These are phyloP conservation scores for Grantiella picta DNA, from an alignment of 2,113 vertebrate species.

Conservation along the genomic window DNA sequence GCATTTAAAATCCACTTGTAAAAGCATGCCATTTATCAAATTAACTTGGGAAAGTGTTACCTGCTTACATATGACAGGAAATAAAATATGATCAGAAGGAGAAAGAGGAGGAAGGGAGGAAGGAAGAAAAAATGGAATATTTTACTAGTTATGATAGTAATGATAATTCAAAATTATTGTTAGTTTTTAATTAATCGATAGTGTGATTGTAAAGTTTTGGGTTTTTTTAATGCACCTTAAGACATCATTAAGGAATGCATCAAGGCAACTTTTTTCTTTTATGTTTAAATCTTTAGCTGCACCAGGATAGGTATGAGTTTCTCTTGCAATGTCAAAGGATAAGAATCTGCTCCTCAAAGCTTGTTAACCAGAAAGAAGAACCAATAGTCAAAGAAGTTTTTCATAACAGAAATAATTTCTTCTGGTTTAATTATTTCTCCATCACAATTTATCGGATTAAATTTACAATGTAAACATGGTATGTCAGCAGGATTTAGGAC, in stretches of 20 bases:
- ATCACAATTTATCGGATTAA: neutral
- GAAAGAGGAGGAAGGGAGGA: neutral
- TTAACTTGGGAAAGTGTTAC: neutral
- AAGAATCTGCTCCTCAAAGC: neutral
- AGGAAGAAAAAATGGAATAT: neutral
- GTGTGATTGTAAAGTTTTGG: neutral
- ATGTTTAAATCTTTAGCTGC: neutral
- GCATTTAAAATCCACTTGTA: neutral
- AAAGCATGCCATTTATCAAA: neutral
- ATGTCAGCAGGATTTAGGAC: neutral
- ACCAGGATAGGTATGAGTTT: neutral
- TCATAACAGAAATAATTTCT: neutral
- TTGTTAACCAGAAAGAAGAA: neutral
- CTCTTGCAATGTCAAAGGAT: neutral
- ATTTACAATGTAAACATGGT: neutral
- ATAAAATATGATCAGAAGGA: neutral
- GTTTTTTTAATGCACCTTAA: neutral
- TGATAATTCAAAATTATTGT: neutral
- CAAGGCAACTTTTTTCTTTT: neutral
- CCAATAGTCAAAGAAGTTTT: neutral
- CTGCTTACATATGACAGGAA: neutral
- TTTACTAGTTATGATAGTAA: neutral
- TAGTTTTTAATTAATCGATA: too few relatives aligned
- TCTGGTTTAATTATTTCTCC: neutral
- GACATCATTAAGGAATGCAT: neutral